These are phyloP conservation scores for Leptinotarsa juncta DNA, from an alignment of 2,888 invertebrate species.

Conservation along the genomic window DNA sequence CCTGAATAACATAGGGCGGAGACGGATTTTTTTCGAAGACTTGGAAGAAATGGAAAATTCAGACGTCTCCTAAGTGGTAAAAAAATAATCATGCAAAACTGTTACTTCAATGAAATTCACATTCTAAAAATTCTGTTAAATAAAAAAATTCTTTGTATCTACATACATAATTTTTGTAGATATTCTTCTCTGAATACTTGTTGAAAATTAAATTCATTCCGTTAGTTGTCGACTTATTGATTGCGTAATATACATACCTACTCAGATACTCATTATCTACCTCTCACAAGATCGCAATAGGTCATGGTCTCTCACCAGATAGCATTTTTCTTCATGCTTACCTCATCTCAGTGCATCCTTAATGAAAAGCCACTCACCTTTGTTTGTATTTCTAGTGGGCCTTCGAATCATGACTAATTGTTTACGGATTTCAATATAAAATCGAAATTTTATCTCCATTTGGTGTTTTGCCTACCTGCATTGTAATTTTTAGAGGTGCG, in stretches of 20 bases:
- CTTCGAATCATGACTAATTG: constrained; percentile 16
- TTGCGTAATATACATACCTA: background rate
- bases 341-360: constrained; percentile 33
- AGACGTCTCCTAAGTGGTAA: too few relatives aligned
- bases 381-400: constrained; percentile 16
- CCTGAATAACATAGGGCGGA: too few relatives aligned
- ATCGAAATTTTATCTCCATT: constrained; percentile 8
- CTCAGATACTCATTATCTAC: constrained; percentile 23
- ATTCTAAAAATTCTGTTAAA: too few relatives aligned
- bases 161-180: too few relatives aligned
- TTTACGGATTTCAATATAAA: constrained; percentile 1
- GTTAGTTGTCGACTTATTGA: constrained; percentile 8
- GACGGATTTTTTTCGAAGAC: too few relatives aligned
- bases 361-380: constrained; percentile 19
- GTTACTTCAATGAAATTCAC: too few relatives aligned
- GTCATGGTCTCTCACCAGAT: constrained; percentile 32
- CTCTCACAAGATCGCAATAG: constrained; percentile 36
- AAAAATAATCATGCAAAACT: too few relatives aligned
- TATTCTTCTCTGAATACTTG: too few relatives aligned
- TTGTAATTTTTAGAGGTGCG: constrained; percentile 16
- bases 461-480: background rate
- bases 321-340: constrained; percentile 28
- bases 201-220: too few relatives aligned
- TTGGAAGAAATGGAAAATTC: too few relatives aligned
- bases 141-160: too few relatives aligned